Evolutionary conservation across 1,140 invertebrate genomes (phyloP).

Genomic region (Aricia agestis): DNA sequence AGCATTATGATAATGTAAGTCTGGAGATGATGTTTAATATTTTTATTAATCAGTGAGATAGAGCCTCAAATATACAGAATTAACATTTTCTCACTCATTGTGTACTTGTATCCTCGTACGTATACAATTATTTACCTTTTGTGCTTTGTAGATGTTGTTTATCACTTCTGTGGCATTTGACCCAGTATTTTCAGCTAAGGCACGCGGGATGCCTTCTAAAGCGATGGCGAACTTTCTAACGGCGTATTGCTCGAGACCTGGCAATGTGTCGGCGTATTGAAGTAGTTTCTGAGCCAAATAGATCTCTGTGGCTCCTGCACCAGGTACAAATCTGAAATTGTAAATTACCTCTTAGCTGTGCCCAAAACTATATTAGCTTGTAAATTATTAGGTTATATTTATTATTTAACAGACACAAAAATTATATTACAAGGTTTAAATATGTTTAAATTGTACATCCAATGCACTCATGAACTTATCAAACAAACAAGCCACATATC

Average conservation of each 20-base stretch:
- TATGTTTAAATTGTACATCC: too few species aligned
- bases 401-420: too few species aligned
- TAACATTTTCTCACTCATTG: too few species aligned
- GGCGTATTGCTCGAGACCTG: slow-evolving; percentile 97
- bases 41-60: too few species aligned
- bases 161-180: slow-evolving; percentile 91
- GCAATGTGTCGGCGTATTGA: slow-evolving; percentile 91
- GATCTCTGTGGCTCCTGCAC: slow-evolving; percentile 96
- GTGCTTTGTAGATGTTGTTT: slow-evolving; percentile 93
- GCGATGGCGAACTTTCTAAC: slow-evolving; percentile 96
- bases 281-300: slow-evolving; percentile 92
- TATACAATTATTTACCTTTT: slow-evolving; percentile 83
- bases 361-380: too few species aligned
- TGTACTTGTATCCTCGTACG: background rate
- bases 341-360: too few species aligned
- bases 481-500: too few species aligned
- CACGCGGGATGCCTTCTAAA: slow-evolving; percentile 93
- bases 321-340: slow-evolving; percentile 85
- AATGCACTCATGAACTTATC: too few species aligned
- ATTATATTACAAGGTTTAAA: too few species aligned
- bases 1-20: background rate
- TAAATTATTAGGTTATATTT: too few species aligned
- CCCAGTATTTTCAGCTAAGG: slow-evolving; percentile 96
- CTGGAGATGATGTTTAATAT: too few species aligned
- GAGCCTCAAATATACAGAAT: too few species aligned